phyloP scores from a whole-genome alignment of 92 coral and sea anemone species.

The Porites cylindrica region DNA sequence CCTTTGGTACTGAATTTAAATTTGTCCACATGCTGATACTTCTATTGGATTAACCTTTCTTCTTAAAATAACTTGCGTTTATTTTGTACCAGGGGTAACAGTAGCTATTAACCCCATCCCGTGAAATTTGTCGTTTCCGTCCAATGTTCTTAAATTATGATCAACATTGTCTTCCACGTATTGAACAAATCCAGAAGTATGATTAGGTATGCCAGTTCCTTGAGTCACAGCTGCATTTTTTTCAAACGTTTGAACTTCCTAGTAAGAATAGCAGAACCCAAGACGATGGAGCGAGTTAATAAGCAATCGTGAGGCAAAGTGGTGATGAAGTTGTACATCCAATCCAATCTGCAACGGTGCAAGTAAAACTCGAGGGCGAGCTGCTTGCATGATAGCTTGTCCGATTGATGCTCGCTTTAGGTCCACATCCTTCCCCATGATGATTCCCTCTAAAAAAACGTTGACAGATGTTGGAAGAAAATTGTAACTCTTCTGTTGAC shows the following conservation, averaged over 20 bases:
- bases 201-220: conserved; percentile 28
- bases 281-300: conserved; percentile 53
- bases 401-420: conserved; percentile 34
- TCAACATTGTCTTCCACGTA: too few species aligned
- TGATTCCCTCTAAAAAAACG: conserved; percentile 20
- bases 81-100: too few species aligned
- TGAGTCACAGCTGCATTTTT: conserved; percentile 60
- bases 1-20: too few species aligned
- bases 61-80: too few species aligned
- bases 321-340: conserved; percentile 69
- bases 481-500: conserved; percentile 1
- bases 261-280: conserved; percentile 66
- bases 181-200: too few species aligned
- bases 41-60: too few species aligned
- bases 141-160: too few species aligned
- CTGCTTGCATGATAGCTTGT: background rate
- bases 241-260: conserved; percentile 53
- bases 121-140: too few species aligned
- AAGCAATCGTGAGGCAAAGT: conserved; percentile 61
- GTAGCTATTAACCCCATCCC: too few species aligned
- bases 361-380: conserved; percentile 54
- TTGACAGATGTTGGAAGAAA: conserved; percentile 20
- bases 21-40: too few species aligned
- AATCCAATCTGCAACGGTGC: conserved; percentile 69
- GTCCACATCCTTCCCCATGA: conserved; percentile 21